These are phyloP conservation scores for Anisognathus igniventris DNA, from an alignment of 2,797 vertebrate species.

Conservation along the genomic window DNA sequence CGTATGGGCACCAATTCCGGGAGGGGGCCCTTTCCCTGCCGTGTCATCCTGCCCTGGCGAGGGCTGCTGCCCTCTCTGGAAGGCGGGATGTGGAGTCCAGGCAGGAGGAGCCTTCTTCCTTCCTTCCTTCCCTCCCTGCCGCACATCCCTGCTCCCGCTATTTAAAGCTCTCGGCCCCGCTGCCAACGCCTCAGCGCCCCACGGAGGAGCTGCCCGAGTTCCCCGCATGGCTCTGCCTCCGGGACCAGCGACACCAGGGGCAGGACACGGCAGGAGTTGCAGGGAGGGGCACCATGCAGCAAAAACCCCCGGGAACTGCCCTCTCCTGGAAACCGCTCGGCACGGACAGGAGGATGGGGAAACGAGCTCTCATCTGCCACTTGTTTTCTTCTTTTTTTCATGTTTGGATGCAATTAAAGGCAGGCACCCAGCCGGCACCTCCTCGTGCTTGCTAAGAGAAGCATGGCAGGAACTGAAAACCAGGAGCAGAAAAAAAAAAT, in stretches of 20 bases:
- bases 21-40: neutral
- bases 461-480: slow-evolving; percentile 13
- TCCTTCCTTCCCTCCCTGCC: neutral
- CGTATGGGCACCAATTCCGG: neutral
- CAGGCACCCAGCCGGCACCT: neutral
- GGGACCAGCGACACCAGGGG: rapidly evolving
- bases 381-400: neutral
- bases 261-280: neutral
- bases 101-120: neutral
- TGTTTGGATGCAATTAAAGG: slow-evolving; percentile 6
- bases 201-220: rapidly evolving
- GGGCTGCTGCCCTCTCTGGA: neutral
- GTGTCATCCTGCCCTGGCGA: rapidly evolving
- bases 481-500: neutral
- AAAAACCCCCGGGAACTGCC: neutral
- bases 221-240: neutral
- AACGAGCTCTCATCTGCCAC: neutral
- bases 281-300: neutral
- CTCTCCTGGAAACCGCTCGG: neutral
- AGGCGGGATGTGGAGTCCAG: neutral
- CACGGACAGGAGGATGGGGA: neutral
- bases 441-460: neutral
- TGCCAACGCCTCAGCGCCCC: neutral
- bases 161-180: neutral
- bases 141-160: neutral